phyloP scores from a whole-genome alignment of 2,888 invertebrate genomes.

The Saturnia japonica region DNA sequence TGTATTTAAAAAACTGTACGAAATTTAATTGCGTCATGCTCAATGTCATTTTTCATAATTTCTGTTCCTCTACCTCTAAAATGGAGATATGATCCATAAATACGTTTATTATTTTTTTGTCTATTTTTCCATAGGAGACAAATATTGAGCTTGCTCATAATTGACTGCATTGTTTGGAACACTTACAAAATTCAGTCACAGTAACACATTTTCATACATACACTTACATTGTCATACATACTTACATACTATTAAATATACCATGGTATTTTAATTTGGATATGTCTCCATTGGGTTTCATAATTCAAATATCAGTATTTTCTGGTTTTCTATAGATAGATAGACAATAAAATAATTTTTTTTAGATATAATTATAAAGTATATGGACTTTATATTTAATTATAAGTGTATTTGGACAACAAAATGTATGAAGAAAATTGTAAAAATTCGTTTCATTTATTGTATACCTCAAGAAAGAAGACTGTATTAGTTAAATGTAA shows the following conservation, averaged over 20 bases:
- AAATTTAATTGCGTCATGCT: background rate
- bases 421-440: constrained; percentile 30
- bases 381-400: constrained; percentile 17
- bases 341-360: background rate
- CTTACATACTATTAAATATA: no score
- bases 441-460: constrained; percentile 59
- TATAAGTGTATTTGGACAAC: constrained; percentile 27
- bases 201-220: background rate
- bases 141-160: background rate
- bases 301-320: background rate
- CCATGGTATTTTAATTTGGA: no score
- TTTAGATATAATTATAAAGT: background rate
- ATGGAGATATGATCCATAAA: background rate
- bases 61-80: background rate
- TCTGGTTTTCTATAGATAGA: background rate
- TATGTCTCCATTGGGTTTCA: background rate
- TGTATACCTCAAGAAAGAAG: constrained; percentile 77
- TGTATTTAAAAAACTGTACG: background rate
- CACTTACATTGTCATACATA: background rate
- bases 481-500: constrained; percentile 47
- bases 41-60: background rate
- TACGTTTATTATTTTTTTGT: background rate
- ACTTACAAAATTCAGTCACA: background rate
- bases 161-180: background rate
- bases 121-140: background rate